phyloP scores from a whole-genome alignment of 2,888 invertebrate genomes.

The Xanthostigma xanthostigma region DNA sequence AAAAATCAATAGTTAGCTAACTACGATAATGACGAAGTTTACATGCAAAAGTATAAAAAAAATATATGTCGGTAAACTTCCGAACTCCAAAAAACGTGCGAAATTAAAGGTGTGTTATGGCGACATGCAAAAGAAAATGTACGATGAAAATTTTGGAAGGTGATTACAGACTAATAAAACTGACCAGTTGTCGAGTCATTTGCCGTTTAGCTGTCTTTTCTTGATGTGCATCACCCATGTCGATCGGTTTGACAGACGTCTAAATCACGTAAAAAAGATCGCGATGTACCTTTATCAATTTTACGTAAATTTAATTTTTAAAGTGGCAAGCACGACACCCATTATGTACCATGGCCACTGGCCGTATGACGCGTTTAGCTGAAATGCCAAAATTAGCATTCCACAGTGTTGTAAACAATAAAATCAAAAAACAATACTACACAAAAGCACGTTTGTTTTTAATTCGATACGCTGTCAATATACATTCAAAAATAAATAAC shows the following conservation, averaged over 20 bases:
- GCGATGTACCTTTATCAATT: background rate
- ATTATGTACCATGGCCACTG: conserved; percentile 1
- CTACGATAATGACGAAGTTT: too few species aligned
- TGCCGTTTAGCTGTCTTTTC: conserved; percentile 33
- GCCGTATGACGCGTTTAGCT: conserved; percentile 1
- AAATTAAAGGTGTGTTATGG: conserved; percentile 3
- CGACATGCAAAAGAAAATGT: conserved; percentile 1
- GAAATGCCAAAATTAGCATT: conserved; percentile 4
- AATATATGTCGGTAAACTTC: too few species aligned
- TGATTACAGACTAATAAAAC: conserved; percentile 20
- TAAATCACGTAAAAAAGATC: background rate
- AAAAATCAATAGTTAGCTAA: too few species aligned
- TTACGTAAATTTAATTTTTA: background rate
- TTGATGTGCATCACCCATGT: conserved; percentile 1
- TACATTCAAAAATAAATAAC: too few species aligned
- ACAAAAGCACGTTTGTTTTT: too few species aligned
- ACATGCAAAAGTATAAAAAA: too few species aligned
- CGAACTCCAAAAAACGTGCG: conserved; percentile 2
- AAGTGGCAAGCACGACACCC: background rate
- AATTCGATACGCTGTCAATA: too few species aligned
- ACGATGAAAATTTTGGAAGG: background rate
- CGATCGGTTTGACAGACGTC: background rate
- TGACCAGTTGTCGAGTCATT: conserved; percentile 46
- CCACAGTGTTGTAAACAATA: conserved; percentile 1
- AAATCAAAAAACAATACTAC: background rate